These are phyloP conservation scores for Sipha maydis DNA, from an alignment of 2,888 invertebrate genomes.

Conservation along the genomic window DNA sequence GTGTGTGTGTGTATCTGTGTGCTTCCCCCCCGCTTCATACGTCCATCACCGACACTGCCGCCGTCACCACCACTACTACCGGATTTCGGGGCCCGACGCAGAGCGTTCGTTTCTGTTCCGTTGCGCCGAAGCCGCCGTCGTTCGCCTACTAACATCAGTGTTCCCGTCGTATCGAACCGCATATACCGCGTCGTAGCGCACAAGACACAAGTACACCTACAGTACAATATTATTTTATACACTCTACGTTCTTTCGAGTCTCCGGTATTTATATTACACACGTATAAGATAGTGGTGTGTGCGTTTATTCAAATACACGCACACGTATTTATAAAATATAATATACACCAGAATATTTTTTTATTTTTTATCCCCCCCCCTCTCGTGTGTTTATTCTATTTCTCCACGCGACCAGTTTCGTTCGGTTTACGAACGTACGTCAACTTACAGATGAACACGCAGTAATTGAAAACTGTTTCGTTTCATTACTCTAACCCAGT, in stretches of 20 bases:
- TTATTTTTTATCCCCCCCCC: neutral
- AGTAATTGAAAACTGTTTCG: neutral
- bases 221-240: neutral
- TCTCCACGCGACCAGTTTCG: neutral
- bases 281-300: too few species aligned
- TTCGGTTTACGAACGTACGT: neutral
- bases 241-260: too few species aligned
- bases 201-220: neutral
- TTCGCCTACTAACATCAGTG: slow-evolving; percentile 55
- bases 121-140: slow-evolving; percentile 35
- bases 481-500: neutral
- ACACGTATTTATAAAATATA: neutral
- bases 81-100: slow-evolving; percentile 59
- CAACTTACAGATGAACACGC: neutral
- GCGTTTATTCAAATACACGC: neutral
- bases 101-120: slow-evolving; percentile 47
- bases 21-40: neutral
- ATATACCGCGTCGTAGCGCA: slow-evolving; percentile 41
- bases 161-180: slow-evolving; percentile 60
- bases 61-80: slow-evolving; percentile 3
- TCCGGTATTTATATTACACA: too few species aligned
- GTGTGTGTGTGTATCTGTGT: neutral
- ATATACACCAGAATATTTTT: neutral
- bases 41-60: too few species aligned
- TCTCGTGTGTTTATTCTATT: too few species aligned